phyloP scores from a whole-genome alignment of 2,113 vertebrate species.

The Xerus inauris region DNA sequence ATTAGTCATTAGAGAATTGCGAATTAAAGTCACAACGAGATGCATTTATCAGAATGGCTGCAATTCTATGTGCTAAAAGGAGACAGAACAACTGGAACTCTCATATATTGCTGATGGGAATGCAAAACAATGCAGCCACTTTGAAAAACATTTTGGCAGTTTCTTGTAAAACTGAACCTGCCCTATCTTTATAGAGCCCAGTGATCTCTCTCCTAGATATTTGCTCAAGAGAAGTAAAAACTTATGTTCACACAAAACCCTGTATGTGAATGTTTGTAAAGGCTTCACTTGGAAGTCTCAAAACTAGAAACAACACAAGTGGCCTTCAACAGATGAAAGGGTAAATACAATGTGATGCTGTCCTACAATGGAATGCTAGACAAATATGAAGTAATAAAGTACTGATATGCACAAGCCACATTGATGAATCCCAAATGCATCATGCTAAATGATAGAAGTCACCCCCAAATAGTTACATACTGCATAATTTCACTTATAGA shows the following conservation, averaged over 20 bases:
- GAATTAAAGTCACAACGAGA: background rate
- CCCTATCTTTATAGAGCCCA: background rate
- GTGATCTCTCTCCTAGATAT: background rate
- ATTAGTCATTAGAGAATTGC: background rate
- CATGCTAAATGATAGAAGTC: background rate
- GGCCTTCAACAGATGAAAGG: background rate
- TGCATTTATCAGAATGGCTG: background rate
- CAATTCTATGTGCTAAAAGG: background rate
- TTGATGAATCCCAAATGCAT: background rate
- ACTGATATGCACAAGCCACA: background rate
- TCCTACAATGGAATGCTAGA: background rate
- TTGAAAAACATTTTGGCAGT: background rate
- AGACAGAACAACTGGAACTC: background rate
- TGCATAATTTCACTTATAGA: background rate
- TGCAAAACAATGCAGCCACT: background rate
- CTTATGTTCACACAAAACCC: background rate
- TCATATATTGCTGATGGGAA: background rate
- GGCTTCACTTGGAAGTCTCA: background rate
- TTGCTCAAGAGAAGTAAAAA: conserved; percentile 9
- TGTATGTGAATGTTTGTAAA: conserved; percentile 12
- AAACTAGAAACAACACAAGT: background rate
- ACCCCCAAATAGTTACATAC: background rate
- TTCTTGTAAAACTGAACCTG: background rate
- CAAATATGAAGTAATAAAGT: background rate
- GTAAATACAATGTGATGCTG: background rate